Percentiles rank a stretch among this genome's conserved stretches.
Conservation (phyloP, 2,888 invertebrate species). For the Isoperla grammatica region DNA sequence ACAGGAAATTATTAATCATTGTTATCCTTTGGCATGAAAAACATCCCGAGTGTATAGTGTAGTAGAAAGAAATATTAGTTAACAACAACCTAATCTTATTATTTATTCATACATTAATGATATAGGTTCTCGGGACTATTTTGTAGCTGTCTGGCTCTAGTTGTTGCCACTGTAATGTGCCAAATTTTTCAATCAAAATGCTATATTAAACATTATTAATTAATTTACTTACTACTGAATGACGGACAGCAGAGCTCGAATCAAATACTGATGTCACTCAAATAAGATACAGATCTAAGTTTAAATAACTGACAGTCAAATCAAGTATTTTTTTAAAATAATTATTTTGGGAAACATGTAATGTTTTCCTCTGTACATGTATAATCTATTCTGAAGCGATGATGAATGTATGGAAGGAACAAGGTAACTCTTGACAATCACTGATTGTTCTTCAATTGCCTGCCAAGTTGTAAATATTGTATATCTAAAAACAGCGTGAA, state of each 20-base stretch:
- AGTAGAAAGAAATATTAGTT: not conserved
- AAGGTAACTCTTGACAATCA: no score
- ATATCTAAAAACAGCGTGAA: no score
- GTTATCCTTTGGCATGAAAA: not conserved
- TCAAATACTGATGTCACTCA: not conserved
- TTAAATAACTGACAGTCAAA: not conserved
- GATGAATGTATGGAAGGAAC: not conserved
- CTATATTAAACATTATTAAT: not conserved
- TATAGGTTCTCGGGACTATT: not conserved
- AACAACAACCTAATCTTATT: not conserved
- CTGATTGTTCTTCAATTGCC: no score
- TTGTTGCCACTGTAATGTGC: conserved; percentile 6
- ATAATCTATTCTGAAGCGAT: not conserved
- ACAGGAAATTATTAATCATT: not conserved
- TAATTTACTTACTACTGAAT: not conserved
- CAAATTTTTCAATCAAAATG: conserved; percentile 3
- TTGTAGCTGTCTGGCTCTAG: not conserved
- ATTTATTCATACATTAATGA: conserved; percentile 3
- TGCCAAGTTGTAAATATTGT: no score
- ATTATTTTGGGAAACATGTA: not conserved
- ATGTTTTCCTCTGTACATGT: not conserved
- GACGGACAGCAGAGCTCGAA: conserved; percentile 1
- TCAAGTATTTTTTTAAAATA: not conserved
- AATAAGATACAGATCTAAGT: no score
- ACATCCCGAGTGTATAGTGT: not conserved